phyloP scores from a whole-genome alignment of 2,888 invertebrate genomes.

The Entomobrya multifasciata region DNA sequence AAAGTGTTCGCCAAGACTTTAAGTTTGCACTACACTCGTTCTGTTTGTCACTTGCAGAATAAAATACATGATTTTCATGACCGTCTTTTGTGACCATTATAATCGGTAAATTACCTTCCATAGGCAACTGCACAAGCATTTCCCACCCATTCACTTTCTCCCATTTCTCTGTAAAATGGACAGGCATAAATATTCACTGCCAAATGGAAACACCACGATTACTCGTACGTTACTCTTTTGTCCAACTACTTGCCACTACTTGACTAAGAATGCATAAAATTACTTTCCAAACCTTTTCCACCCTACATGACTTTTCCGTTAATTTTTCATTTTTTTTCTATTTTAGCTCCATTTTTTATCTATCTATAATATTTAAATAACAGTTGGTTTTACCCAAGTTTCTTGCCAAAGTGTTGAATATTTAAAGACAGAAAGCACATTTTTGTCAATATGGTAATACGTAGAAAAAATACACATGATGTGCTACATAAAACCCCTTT shows the following conservation, averaged over 20 bases:
- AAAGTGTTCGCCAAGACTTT: too few species aligned
- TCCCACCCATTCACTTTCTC: constrained; percentile 10
- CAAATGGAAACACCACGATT: constrained; percentile 18
- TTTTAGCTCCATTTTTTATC: too few species aligned
- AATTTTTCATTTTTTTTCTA: too few species aligned
- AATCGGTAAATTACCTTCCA: constrained; percentile 59
- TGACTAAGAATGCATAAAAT: constrained; percentile 1
- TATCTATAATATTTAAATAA: too few species aligned
- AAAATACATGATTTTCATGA: constrained; percentile 49
- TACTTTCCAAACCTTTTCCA: neutral
- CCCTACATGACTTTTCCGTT: neutral
- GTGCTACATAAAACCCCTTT: too few species aligned
- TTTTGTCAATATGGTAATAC: too few species aligned
- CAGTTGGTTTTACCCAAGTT: too few species aligned
- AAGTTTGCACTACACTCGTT: neutral
- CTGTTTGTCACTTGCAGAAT: constrained; percentile 54
- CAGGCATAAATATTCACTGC: constrained; percentile 34
- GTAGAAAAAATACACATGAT: too few species aligned
- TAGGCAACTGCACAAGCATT: constrained; percentile 11
- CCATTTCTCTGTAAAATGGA: neutral
- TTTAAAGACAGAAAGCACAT: too few species aligned
- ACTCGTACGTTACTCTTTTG: neutral
- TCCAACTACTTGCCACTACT: neutral
- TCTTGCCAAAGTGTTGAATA: too few species aligned
- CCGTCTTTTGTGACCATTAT: constrained; percentile 60